Evolutionary conservation across 2,113 vertebrate genomes (phyloP), one percentile per base, ranked within the genome.

Genomic region (Pollimyrus isidori): DNA sequence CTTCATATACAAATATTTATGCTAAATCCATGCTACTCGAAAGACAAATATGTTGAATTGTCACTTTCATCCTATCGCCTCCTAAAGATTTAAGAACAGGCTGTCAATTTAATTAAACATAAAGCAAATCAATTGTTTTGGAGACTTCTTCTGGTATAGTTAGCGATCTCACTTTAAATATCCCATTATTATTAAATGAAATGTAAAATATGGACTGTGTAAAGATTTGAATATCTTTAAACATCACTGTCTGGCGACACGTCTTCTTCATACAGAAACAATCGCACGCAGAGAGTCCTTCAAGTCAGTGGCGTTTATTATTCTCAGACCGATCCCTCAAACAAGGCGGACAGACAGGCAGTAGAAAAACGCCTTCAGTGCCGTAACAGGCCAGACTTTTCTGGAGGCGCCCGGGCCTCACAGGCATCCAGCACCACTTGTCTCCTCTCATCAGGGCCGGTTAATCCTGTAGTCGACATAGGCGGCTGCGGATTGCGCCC

Each of bases 321-420:
- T 94, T 93, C 93, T 92, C 91, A 58, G 92, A 92, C 87, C 90
- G 85, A 56, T 91, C 93, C 86, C 42, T 80, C 93, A 91, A 92
- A 94, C 93, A 93, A 95, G 94, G 94, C 93, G 56, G 87, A 93
- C 93, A 93, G 92, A 94, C 94, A 94, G 93, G 93, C 94, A 92
- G 91, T 93, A 95, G 93, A 95, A 94, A 96, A 90, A 94, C 92
- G 94, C 93, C 91, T 92, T 84, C 91, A 88, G 93, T 92, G 92
- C 91, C 19, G 49, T 80, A 93, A 94, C 93, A 93, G 94, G 94
- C 93, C 88, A 91, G 91, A 93, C 91, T 82, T 91, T 91, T 93
- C 93, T 93, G 95, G 94, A 96, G 94, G 95, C 94, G 95, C 93
- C 90, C 92, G 92, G 89, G 19, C 69, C 93, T 97, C 96, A 97